phyloP scores from a whole-genome alignment of 1,140 invertebrate species.

The Brachionus asplanchnoidis region DNA sequence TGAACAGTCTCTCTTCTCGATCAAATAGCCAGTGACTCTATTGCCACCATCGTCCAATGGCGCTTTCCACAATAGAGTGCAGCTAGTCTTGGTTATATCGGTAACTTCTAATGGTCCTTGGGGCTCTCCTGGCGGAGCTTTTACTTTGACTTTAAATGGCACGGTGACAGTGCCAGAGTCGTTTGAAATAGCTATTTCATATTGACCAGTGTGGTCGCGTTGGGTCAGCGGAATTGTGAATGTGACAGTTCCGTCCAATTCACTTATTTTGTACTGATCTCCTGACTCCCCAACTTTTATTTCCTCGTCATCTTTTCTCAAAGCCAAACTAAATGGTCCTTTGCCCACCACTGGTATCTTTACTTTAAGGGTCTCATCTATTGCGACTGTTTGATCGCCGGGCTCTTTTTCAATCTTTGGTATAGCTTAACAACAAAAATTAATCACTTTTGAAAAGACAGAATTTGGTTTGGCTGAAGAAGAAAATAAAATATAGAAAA shows the following conservation, averaged over 20 bases:
- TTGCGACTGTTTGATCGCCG: constrained; percentile 50
- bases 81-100: constrained; percentile 33
- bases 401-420: constrained; percentile 30
- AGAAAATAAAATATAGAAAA: too few relatives aligned
- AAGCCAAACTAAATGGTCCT: constrained; percentile 75
- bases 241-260: constrained; percentile 24
- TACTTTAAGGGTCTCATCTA: constrained; percentile 56
- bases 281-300: constrained; percentile 66
- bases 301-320: constrained; percentile 80
- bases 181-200: constrained; percentile 33
- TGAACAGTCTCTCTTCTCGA: constrained; percentile 66
- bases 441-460: neutral
- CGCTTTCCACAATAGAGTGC: constrained; percentile 69
- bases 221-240: constrained; percentile 9
- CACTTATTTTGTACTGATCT: constrained; percentile 4
- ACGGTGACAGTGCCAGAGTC: constrained; percentile 14
- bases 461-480: neutral
- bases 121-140: constrained; percentile 37
- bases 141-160: constrained; percentile 40
- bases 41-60: constrained; percentile 84
- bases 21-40: constrained; percentile 81
- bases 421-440: neutral
- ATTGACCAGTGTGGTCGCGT: constrained; percentile 34
- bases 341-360: constrained; percentile 66
- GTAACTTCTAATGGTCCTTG: constrained; percentile 37